phyloP scores from a whole-genome alignment of 1,140 invertebrate genomes.

The Belonocnema kinseyi region DNA sequence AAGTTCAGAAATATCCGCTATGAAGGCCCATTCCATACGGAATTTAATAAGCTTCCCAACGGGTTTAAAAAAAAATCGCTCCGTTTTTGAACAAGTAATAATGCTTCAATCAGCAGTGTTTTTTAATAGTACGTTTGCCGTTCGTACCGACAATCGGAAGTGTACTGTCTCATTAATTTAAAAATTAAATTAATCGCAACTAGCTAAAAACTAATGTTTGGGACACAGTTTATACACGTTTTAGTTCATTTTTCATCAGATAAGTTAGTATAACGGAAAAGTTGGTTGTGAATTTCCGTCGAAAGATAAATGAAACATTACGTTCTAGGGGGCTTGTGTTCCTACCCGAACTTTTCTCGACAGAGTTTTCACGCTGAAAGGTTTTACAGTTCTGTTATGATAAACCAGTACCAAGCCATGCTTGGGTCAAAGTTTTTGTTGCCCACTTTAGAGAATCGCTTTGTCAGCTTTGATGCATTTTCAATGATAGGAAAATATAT shows the following conservation, averaged over 20 bases:
- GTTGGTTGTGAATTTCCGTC: neutral
- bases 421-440: slow-evolving; percentile 7
- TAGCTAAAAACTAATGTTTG: neutral
- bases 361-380: slow-evolving; percentile 7
- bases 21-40: too few species aligned
- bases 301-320: slow-evolving; percentile 19
- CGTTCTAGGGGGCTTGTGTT: neutral
- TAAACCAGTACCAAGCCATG: slow-evolving; percentile 11
- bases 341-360: neutral
- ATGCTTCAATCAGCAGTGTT: too few species aligned
- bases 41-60: too few species aligned
- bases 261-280: neutral
- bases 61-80: too few species aligned
- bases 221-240: neutral
- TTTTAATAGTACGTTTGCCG: too few species aligned
- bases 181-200: too few species aligned
- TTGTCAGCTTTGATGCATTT: slow-evolving; percentile 24
- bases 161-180: too few species aligned
- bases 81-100: too few species aligned
- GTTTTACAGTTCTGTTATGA: slow-evolving; percentile 21
- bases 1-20: too few species aligned
- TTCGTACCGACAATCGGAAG: too few species aligned
- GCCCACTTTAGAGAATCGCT: slow-evolving; percentile 11
- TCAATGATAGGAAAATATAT: neutral
- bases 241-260: neutral